A percentile compares a stretch with the other conserved stretches of the same genome.
These are phyloP conservation scores for Drosophila paramelanica DNA, from an alignment of 2,888 invertebrate species.

Conservation along the genomic window DNA sequence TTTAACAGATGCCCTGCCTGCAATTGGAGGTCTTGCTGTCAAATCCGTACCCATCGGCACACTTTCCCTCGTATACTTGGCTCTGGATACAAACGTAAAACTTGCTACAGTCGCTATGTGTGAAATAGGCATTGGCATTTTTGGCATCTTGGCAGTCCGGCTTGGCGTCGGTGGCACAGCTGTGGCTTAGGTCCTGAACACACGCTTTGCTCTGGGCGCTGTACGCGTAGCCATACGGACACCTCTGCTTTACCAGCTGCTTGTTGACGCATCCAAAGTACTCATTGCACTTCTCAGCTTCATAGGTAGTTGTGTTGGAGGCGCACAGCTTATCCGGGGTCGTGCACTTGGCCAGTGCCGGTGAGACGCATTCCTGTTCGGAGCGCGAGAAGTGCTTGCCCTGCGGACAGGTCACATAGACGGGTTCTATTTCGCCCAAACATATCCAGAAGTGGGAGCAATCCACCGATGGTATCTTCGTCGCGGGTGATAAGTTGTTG, in stretches of 20 bases:
- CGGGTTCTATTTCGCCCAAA: conserved; percentile 15
- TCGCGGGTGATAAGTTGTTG: background rate
- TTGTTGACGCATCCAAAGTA: conserved; percentile 22
- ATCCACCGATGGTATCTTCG: conserved; percentile 19
- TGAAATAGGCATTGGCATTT: conserved; percentile 34
- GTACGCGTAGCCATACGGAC: conserved; percentile 25
- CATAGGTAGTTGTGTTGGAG: background rate
- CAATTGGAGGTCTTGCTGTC: conserved; percentile 29
- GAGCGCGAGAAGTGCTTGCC: conserved; percentile 30
- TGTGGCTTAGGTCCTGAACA: conserved; percentile 4
- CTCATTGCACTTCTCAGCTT: conserved; percentile 29
- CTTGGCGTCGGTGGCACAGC: conserved; percentile 4
- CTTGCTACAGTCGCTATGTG: conserved; percentile 25
- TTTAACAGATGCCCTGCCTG: conserved; percentile 18
- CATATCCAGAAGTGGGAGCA: conserved; percentile 35
- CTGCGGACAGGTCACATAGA: conserved; percentile 23
- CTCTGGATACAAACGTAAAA: conserved; percentile 30
- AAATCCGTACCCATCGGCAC: conserved; percentile 24
- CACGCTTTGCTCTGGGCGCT: conserved; percentile 6
- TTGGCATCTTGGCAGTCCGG: conserved; percentile 29
- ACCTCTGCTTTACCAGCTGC: conserved; percentile 21
- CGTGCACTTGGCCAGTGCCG: conserved; percentile 31
- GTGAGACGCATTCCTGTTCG: conserved; percentile 26
- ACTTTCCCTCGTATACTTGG: conserved; percentile 33
- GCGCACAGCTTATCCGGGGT: conserved; percentile 24